Evolutionary conservation across 1,140 invertebrate genomes (phyloP).

Genomic region (Eubasilissa regina): DNA sequence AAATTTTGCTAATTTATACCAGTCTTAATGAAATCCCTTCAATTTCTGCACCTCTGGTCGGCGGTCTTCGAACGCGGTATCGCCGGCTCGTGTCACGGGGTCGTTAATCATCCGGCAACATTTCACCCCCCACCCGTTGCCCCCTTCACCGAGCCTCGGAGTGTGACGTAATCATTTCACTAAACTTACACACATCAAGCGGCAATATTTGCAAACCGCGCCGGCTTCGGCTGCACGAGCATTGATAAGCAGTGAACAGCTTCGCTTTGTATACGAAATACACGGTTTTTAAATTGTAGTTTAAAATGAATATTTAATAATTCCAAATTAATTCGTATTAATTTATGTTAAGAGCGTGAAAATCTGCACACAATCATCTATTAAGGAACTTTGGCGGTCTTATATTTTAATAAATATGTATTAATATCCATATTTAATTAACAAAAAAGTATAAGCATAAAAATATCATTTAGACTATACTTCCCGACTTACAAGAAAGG

Average conservation of each 20-base stretch:
- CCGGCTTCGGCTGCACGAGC: constrained; percentile 32
- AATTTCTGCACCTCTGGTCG: constrained; percentile 19
- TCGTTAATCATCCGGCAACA: constrained; percentile 54
- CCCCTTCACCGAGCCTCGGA: not conserved
- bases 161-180: constrained; percentile 51
- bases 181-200: constrained; percentile 33
- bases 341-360: too few relatives aligned
- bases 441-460: too few relatives aligned
- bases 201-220: constrained; percentile 51
- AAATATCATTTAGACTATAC: too few relatives aligned
- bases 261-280: not conserved
- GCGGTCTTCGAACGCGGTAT: not conserved
- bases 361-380: too few relatives aligned
- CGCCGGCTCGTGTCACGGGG: constrained; percentile 45
- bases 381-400: too few relatives aligned
- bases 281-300: too few relatives aligned
- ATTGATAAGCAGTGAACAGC: constrained; percentile 51
- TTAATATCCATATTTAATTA: too few relatives aligned
- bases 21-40: constrained; percentile 1
- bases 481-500: too few relatives aligned
- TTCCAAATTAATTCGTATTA: too few relatives aligned
- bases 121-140: not conserved
- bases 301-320: not conserved
- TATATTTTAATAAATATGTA: too few relatives aligned
- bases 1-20: too few relatives aligned